Evolutionary conservation across 2,797 vertebrate species (phyloP).

Genomic region (Micromesistius poutassou): DNA sequence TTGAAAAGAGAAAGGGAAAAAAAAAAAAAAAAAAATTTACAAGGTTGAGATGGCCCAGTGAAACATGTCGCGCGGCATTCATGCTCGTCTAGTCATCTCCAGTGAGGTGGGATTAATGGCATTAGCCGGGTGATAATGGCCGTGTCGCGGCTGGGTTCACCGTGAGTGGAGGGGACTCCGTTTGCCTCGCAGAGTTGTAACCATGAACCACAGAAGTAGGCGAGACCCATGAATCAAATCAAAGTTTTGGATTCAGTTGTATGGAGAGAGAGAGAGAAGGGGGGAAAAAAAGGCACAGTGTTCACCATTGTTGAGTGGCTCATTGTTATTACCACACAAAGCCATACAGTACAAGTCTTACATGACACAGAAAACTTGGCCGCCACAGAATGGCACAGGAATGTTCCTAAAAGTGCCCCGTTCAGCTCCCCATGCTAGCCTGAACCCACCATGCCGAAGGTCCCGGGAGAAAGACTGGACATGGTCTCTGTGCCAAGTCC

Average conservation of each 20-base stretch:
- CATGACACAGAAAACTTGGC: neutral
- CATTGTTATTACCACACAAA: neutral
- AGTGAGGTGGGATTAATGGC: conserved; percentile 62
- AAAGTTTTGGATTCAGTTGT: conserved; percentile 4
- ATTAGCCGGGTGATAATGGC: conserved; percentile 52
- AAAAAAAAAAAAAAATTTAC: conserved; percentile 25
- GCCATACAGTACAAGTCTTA: neutral
- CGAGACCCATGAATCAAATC: conserved; percentile 14
- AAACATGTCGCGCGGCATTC: conserved; percentile 53
- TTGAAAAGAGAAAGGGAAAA: conserved; percentile 17
- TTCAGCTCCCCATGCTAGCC: neutral
- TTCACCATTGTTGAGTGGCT: neutral
- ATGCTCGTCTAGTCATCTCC: conserved; percentile 57
- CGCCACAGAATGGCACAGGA: neutral
- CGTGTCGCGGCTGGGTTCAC: conserved; percentile 22
- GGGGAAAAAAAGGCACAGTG: neutral
- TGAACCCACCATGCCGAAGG: neutral
- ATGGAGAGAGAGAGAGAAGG: neutral
- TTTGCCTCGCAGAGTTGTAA: conserved; percentile 11
- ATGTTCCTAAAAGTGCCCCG: neutral
- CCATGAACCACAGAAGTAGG: conserved; percentile 11
- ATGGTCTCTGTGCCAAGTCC: neutral
- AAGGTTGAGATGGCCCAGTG: conserved; percentile 34
- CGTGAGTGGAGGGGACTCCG: conserved; percentile 31
- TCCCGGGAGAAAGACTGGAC: neutral